Evolutionary conservation across 2,888 invertebrate genomes (phyloP).

Genomic region (Rotaria sp.): DNA sequence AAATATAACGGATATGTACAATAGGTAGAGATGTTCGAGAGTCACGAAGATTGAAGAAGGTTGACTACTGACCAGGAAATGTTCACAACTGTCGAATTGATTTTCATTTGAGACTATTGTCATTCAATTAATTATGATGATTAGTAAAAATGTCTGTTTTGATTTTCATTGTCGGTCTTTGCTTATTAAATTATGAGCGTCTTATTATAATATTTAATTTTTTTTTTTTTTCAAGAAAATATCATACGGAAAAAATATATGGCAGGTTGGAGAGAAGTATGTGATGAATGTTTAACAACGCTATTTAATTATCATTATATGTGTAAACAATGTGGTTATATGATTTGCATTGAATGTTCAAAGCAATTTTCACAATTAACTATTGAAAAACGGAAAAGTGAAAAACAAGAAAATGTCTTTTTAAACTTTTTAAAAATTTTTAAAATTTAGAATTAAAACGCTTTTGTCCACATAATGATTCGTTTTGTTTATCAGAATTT

Average conservation of each 20-base stretch:
- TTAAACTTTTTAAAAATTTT: neutral
- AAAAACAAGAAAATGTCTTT: neutral
- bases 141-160: no score
- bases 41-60: no score
- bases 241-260: slow-evolving; percentile 22
- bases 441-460: neutral
- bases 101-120: no score
- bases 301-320: slow-evolving; percentile 62
- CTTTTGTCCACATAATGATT: neutral
- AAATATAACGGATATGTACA: no score
- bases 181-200: no score
- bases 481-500: slow-evolving; percentile 16
- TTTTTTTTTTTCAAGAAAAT: neutral
- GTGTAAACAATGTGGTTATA: slow-evolving; percentile 65
- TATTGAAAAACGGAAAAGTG: slow-evolving; percentile 12
- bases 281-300: slow-evolving; percentile 93
- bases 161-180: no score
- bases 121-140: no score
- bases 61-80: no score
- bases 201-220: no score
- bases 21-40: no score
- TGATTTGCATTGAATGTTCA: slow-evolving; percentile 91
- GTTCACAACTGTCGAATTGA: no score
- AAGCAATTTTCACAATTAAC: neutral
- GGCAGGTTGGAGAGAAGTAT: slow-evolving; percentile 82